A percentile compares a stretch with the other conserved stretches of the same genome.
Evolutionary conservation across 2,113 vertebrate genomes (phyloP).

Genomic region (Pachyramphus minor): DNA sequence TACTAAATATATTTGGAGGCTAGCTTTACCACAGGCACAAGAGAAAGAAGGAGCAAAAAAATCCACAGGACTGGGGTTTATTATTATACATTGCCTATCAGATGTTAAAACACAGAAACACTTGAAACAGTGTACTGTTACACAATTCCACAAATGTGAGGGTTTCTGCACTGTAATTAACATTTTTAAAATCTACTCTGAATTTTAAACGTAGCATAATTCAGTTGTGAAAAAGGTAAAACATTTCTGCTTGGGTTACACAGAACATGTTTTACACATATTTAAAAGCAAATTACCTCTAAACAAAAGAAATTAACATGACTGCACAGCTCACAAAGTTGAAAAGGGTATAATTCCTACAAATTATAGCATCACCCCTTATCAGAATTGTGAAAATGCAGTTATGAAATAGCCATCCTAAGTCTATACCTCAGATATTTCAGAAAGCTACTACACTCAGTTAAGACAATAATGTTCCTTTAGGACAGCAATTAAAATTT

Average conservation of each 20-base stretch:
- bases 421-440: not conserved
- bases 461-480: not conserved
- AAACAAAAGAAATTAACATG: not conserved
- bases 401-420: not conserved
- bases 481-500: not conserved
- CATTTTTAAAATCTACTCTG: not conserved
- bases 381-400: not conserved
- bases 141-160: not conserved
- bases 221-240: not conserved
- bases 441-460: not conserved
- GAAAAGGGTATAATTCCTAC: not conserved
- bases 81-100: not conserved
- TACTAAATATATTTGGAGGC: not conserved
- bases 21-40: not conserved
- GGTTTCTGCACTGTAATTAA: not conserved
- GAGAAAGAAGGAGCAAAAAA: not conserved
- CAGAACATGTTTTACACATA: not conserved
- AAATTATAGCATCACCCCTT: not conserved
- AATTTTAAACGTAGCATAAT: not conserved
- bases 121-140: not conserved
- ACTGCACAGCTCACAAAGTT: not conserved
- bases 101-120: not conserved
- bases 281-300: not conserved
- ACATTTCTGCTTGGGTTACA: not conserved
- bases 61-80: not conserved